Evolutionary conservation across 2,797 vertebrate genomes (phyloP).

Genomic region (Karalla daura): DNA sequence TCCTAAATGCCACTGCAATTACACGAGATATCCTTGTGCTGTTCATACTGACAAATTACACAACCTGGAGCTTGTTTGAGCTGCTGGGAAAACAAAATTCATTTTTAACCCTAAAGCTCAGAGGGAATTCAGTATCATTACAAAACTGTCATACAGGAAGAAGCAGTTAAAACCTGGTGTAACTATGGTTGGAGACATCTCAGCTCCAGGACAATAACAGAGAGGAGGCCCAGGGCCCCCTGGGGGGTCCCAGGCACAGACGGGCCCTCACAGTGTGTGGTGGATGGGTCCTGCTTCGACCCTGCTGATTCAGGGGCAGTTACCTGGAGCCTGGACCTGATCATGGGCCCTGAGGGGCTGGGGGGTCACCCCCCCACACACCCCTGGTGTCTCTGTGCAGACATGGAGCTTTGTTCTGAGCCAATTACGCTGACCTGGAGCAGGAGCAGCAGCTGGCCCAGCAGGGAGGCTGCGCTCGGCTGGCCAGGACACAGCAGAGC

Average conservation of each 20-base stretch:
- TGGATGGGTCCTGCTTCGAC: slow-evolving; percentile 13
- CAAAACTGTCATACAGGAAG: too few relatives aligned
- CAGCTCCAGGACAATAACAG: too few relatives aligned
- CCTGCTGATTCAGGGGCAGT: slow-evolving; percentile 14
- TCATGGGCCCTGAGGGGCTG: slow-evolving; percentile 29
- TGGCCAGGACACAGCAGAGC: slow-evolving; percentile 4
- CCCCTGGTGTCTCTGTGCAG: slow-evolving; percentile 15
- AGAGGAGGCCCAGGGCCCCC: slow-evolving; percentile 38
- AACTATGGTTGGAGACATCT: too few relatives aligned
- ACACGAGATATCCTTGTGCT: slow-evolving; percentile 21
- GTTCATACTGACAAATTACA: slow-evolving; percentile 43
- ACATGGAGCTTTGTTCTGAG: background rate
- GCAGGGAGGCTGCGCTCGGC: background rate
- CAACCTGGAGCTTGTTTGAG: slow-evolving; percentile 14
- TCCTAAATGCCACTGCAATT: slow-evolving; percentile 53
- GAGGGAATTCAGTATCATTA: too few relatives aligned
- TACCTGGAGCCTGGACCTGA: background rate
- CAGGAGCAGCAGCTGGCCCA: slow-evolving; percentile 19
- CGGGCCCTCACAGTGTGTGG: slow-evolving; percentile 15
- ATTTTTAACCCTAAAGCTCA: slow-evolving; percentile 8
- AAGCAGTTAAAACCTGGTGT: too few relatives aligned
- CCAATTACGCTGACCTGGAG: slow-evolving; percentile 31
- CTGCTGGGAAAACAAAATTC: slow-evolving; percentile 17
- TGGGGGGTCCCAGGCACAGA: slow-evolving; percentile 18
- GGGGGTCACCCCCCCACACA: slow-evolving; percentile 1